Evolutionary conservation across 2,888 invertebrate genomes (phyloP).

Genomic region (Acanthosepion lycidas): DNA sequence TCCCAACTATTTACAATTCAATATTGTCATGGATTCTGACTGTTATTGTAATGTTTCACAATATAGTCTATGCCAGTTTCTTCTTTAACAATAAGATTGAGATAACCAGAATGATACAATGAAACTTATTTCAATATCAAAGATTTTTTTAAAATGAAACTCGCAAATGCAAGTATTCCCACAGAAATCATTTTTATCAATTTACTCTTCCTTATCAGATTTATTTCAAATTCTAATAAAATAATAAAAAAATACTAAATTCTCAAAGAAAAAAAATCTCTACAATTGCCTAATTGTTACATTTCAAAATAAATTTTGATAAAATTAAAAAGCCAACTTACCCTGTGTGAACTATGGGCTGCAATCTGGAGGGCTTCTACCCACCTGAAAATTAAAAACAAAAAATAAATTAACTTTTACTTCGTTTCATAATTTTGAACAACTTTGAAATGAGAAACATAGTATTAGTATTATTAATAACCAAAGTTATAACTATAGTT

Average conservation of each 20-base stretch:
- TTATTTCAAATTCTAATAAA: no score
- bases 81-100: no score
- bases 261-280: no score
- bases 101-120: no score
- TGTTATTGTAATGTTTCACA: not conserved
- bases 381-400: not conserved
- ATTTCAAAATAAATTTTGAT: no score
- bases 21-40: not conserved
- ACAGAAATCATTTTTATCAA: no score
- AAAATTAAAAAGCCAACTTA: constrained; percentile 10
- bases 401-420: not conserved
- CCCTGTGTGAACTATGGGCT: constrained; percentile 45
- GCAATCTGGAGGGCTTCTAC: constrained; percentile 47
- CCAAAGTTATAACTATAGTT: not conserved
- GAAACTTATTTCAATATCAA: no score
- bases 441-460: not conserved
- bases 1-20: not conserved
- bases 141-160: no score
- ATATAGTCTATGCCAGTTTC: not conserved
- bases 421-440: not conserved
- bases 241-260: no score
- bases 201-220: no score
- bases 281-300: no score
- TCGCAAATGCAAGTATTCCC: no score
- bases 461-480: not conserved